These are phyloP conservation scores for Sebastes fasciatus DNA, from an alignment of 2,113 vertebrate genomes.

Conservation along the genomic window DNA sequence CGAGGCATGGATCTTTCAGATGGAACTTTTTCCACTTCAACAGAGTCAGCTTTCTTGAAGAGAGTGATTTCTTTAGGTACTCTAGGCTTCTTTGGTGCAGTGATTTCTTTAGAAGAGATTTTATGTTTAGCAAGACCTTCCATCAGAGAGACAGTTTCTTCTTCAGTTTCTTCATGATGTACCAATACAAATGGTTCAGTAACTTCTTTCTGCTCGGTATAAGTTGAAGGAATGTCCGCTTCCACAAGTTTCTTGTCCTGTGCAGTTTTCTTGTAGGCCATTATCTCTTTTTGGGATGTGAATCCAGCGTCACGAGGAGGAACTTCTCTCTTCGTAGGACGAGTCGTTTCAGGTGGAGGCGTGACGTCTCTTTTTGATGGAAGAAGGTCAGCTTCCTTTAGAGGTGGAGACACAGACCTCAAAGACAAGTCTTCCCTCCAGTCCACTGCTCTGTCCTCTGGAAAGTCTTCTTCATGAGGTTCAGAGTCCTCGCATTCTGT, in stretches of 20 bases:
- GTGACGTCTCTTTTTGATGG: neutral
- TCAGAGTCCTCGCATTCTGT: slow-evolving; percentile 14
- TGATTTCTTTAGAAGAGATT: slow-evolving; percentile 11
- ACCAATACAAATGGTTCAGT: slow-evolving; percentile 8
- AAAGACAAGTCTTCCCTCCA: slow-evolving; percentile 2
- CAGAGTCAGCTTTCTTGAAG: neutral
- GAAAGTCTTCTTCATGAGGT: slow-evolving; percentile 7
- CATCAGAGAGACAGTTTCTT: slow-evolving; percentile 1
- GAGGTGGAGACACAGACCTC: neutral
- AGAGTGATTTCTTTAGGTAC: slow-evolving; percentile 3
- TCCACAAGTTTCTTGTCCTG: neutral
- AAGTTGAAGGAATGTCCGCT: neutral
- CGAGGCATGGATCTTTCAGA: neutral
- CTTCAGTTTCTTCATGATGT: slow-evolving; percentile 21
- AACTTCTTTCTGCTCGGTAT: slow-evolving; percentile 4
- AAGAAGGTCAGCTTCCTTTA: neutral
- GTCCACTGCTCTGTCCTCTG: neutral
- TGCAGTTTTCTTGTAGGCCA: neutral
- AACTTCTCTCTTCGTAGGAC: neutral
- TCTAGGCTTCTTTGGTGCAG: neutral
- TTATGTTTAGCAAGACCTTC: slow-evolving; percentile 17
- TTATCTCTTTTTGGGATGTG: slow-evolving; percentile 1
- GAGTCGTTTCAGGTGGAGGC: neutral
- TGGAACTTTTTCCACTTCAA: neutral
- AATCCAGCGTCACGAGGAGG: neutral